Evolutionary conservation across 1,140 invertebrate genomes (phyloP).

Genomic region (Myzus persicae): DNA sequence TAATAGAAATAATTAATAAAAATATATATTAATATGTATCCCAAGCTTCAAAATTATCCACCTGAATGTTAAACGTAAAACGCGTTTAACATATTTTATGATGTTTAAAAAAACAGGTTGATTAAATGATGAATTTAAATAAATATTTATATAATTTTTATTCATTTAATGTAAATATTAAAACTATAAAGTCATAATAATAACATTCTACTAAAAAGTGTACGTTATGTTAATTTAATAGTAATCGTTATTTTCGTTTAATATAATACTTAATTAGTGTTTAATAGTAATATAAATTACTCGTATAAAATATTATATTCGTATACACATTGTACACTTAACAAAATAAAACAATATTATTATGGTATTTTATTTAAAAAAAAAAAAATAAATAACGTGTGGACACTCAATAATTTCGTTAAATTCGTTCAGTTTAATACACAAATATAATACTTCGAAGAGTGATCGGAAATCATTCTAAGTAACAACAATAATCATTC

Average conservation of each 20-base stretch:
- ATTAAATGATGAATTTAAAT: neutral
- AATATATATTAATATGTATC: neutral
- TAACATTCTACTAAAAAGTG: neutral
- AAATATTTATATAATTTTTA: neutral
- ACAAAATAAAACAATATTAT: neutral
- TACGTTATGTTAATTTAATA: neutral
- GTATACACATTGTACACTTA: neutral
- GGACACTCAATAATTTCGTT: neutral
- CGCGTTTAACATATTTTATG: neutral
- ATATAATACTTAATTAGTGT: neutral
- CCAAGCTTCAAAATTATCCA: neutral
- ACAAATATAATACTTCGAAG: neutral
- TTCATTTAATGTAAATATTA: neutral
- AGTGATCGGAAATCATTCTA: neutral
- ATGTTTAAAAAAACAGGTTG: neutral
- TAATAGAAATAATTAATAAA: too few species aligned
- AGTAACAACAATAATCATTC: neutral
- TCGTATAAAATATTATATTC: neutral
- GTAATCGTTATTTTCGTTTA: conserved; percentile 1
- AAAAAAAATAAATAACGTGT: neutral
- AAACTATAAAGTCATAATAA: neutral
- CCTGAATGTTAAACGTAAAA: neutral
- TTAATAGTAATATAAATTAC: neutral
- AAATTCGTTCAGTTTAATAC: neutral
- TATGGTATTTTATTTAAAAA: neutral